Evolutionary conservation across 2,888 invertebrate species (phyloP).

Genomic region (Netelia melanura): DNA sequence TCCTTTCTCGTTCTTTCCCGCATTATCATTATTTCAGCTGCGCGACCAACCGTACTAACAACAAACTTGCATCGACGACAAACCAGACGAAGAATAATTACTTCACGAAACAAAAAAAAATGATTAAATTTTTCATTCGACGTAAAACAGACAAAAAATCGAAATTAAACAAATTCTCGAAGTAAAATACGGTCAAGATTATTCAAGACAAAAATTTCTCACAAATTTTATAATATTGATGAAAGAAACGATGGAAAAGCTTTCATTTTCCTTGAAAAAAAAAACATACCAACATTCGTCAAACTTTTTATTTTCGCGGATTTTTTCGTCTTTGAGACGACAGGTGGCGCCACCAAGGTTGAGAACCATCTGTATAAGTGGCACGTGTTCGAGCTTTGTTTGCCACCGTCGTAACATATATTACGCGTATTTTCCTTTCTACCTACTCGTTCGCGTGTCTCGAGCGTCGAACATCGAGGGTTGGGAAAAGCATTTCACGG

Average conservation of each 20-base stretch:
- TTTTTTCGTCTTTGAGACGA: not conserved
- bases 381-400: conserved; percentile 29
- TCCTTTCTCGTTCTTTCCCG: conserved; percentile 56
- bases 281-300: too few relatives aligned
- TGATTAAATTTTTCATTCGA: not conserved
- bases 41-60: not conserved
- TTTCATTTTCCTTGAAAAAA: too few relatives aligned
- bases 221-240: too few relatives aligned
- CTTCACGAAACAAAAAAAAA: not conserved
- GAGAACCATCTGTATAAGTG: conserved; percentile 18
- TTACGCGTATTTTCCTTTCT: not conserved
- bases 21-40: conserved; percentile 55
- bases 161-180: too few relatives aligned
- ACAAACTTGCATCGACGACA: not conserved
- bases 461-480: conserved; percentile 15
- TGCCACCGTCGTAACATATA: not conserved
- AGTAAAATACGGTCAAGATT: not conserved
- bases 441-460: not conserved
- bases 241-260: too few relatives aligned
- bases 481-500: conserved; percentile 21
- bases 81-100: not conserved
- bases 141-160: not conserved
- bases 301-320: too few relatives aligned
- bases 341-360: not conserved
- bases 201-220: not conserved